These are phyloP conservation scores for Drosophila imparisetae DNA, from an alignment of 2,888 invertebrate genomes.

Conservation along the genomic window DNA sequence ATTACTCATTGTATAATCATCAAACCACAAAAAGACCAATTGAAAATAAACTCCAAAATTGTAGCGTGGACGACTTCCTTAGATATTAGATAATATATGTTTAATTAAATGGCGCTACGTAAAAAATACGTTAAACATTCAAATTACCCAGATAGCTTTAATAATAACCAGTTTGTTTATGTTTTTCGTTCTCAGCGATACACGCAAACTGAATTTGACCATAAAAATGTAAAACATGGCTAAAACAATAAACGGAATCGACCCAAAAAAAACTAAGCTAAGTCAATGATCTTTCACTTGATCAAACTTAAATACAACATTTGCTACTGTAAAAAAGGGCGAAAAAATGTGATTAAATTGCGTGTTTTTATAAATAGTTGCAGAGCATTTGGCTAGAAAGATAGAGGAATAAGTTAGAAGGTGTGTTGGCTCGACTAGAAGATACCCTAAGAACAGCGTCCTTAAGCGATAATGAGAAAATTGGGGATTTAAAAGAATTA, in stretches of 20 bases:
- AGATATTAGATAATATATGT: conserved; percentile 3
- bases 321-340: not conserved
- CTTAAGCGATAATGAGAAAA: not conserved
- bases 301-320: not conserved
- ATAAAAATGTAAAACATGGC: conserved; percentile 8
- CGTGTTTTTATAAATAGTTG: not conserved
- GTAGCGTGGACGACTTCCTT: not conserved
- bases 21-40: not conserved
- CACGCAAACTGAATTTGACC: not conserved
- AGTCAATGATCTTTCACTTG: conserved; percentile 24
- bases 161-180: conserved; percentile 6
- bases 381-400: not conserved
- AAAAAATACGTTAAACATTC: not conserved
- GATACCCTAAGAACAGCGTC: not conserved
- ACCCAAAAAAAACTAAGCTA: conserved; percentile 1
- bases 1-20: not conserved
- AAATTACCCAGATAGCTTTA: not conserved
- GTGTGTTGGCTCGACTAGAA: not conserved
- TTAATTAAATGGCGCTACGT: conserved; percentile 2
- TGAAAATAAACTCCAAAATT: not conserved
- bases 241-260: not conserved
- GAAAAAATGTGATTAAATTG: not conserved
- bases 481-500: not conserved
- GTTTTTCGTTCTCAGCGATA: not conserved
- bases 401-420: not conserved